These are phyloP conservation scores for Macropus fuliginosus DNA, from an alignment of 2,797 vertebrate species.

Conservation along the genomic window DNA sequence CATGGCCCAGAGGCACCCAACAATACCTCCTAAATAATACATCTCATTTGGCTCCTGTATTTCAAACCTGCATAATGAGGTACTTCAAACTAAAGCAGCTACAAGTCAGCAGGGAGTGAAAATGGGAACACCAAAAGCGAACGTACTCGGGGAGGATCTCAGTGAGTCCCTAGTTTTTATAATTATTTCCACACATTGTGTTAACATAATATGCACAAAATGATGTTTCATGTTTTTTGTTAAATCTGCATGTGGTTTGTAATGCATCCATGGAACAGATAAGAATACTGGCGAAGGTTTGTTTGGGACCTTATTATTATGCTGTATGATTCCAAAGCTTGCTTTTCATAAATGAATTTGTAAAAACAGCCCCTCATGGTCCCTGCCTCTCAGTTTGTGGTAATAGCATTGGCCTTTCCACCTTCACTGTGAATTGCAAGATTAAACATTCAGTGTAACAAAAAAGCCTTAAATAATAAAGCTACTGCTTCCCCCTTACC, in stretches of 20 bases:
- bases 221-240: slow-evolving; percentile 19
- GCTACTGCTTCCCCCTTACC: neutral
- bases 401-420: slow-evolving; percentile 39
- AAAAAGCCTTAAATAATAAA: slow-evolving; percentile 26
- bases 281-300: slow-evolving; percentile 30
- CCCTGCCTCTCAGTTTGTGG: slow-evolving; percentile 1
- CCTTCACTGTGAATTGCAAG: neutral
- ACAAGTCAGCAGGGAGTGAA: slow-evolving; percentile 52
- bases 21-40: slow-evolving; percentile 19
- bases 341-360: slow-evolving; percentile 28
- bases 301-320: slow-evolving; percentile 27
- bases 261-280: slow-evolving; percentile 3
- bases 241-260: slow-evolving; percentile 7
- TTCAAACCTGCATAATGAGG: slow-evolving; percentile 51
- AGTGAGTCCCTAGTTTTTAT: neutral
- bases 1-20: neutral
- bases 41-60: slow-evolving; percentile 6
- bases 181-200: slow-evolving; percentile 49
- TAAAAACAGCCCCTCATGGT: neutral
- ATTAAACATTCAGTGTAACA: slow-evolving; percentile 45
- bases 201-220: slow-evolving; percentile 17
- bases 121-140: slow-evolving; percentile 42
- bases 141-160: slow-evolving; percentile 2
- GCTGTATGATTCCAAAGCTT: neutral
- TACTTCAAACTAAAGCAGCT: slow-evolving; percentile 41